phyloP scores from a whole-genome alignment of 2,888 invertebrate genomes.

The Heteropelma amictum region DNA sequence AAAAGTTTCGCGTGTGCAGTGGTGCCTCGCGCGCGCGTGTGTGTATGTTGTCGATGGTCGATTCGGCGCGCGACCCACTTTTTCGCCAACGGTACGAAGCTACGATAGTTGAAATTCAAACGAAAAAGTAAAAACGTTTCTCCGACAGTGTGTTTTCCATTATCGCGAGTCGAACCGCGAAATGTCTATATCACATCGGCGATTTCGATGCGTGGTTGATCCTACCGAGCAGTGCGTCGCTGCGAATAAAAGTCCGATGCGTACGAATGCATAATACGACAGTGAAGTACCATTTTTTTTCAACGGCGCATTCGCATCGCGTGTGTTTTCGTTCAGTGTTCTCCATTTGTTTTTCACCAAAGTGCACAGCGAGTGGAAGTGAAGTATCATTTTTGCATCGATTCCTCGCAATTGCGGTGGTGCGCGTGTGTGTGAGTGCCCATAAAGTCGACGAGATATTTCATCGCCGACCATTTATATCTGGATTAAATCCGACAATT shows the following conservation, averaged over 20 bases:
- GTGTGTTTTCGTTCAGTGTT: too few species aligned
- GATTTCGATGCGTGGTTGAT: slow-evolving; percentile 41
- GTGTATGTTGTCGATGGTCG: background rate
- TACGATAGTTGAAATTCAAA: background rate
- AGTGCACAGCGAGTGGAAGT: too few species aligned
- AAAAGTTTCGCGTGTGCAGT: background rate
- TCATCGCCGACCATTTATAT: background rate
- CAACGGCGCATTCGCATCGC: background rate
- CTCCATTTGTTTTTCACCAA: too few species aligned
- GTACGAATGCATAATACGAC: background rate
- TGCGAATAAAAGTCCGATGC: background rate
- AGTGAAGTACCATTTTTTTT: background rate
- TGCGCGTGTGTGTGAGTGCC: too few species aligned
- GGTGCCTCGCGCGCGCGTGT: background rate
- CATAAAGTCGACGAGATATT: background rate
- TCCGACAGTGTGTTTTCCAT: background rate
- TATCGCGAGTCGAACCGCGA: background rate
- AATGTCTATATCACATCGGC: too few species aligned
- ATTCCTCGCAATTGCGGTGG: too few species aligned
- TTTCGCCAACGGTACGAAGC: background rate
- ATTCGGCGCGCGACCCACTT: background rate
- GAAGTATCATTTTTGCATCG: too few species aligned
- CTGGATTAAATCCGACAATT: slow-evolving; percentile 48
- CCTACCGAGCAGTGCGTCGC: slow-evolving; percentile 11
- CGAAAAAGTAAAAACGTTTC: background rate